Evolutionary conservation across 1,140 invertebrate genomes (phyloP).

Genomic region (Aphelenchoides avenae): DNA sequence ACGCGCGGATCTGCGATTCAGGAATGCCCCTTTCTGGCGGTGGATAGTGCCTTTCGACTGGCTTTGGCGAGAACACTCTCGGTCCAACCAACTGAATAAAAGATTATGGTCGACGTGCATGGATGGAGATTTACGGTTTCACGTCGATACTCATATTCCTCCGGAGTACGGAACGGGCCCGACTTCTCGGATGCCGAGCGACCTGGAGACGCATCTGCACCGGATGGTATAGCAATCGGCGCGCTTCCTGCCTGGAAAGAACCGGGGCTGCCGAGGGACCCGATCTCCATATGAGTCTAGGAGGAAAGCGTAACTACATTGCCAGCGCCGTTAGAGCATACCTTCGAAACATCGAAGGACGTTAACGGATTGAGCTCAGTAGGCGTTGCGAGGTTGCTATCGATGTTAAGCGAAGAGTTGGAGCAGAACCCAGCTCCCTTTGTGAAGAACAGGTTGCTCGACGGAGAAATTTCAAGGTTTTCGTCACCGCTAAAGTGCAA

Average conservation of each 20-base stretch:
- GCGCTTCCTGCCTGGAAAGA: too few relatives aligned
- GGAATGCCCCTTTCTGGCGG: too few relatives aligned
- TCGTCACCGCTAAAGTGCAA: conserved; percentile 25
- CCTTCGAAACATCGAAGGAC: neutral
- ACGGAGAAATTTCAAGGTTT: conserved; percentile 34
- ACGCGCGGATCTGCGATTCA: too few relatives aligned
- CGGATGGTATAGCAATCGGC: too few relatives aligned
- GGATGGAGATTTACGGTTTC: neutral
- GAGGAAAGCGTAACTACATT: too few relatives aligned
- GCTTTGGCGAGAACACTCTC: neutral
- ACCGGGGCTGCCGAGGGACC: too few relatives aligned
- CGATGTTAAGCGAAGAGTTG: conserved; percentile 16
- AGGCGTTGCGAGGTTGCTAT: conserved; percentile 20
- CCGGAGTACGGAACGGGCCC: too few relatives aligned
- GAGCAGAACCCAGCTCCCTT: conserved; percentile 16
- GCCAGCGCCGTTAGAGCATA: neutral
- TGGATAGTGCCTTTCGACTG: neutral
- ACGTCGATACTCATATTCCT: too few relatives aligned
- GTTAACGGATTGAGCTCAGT: conserved; percentile 5
- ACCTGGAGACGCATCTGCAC: too few relatives aligned
- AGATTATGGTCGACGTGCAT: neutral
- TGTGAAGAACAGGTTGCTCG: conserved; percentile 19
- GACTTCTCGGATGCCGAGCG: too few relatives aligned
- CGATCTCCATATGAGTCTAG: too few relatives aligned
- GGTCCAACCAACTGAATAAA: neutral